A percentile compares a stretch with the other conserved stretches of the same genome.
Conservation (phyloP, 1,140 invertebrate species). For the Zaprionus tsacasi region DNA sequence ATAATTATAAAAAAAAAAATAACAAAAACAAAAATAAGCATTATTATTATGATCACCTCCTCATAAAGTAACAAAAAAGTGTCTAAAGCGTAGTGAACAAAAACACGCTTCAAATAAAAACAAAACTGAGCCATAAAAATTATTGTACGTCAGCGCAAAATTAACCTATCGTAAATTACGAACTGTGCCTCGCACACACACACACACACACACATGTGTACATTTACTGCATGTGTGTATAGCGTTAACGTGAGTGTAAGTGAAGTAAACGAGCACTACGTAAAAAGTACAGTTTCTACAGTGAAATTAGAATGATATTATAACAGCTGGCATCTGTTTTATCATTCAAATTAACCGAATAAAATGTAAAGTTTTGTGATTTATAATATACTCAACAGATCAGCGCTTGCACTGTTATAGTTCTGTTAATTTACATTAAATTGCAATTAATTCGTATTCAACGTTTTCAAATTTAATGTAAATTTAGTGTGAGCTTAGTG, state of each 20-base stretch:
- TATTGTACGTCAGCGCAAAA: constrained; percentile 52
- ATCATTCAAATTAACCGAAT: no score
- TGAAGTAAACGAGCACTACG: neutral
- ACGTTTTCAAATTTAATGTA: neutral
- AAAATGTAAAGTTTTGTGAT: no score
- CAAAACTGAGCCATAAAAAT: constrained; percentile 55
- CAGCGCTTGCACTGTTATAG: no score
- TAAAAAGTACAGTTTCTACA: neutral
- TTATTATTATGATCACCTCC: neutral
- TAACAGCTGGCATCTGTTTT: neutral
- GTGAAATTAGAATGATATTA: neutral
- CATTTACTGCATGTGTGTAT: neutral
- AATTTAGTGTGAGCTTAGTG: neutral
- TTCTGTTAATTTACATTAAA: no score
- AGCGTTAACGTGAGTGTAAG: neutral
- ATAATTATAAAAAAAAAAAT: constrained; percentile 46
- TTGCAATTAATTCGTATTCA: neutral
- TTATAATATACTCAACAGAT: no score
- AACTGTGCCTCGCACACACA: constrained; percentile 35
- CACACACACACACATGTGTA: neutral
- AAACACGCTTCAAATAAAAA: neutral
- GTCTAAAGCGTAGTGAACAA: constrained; percentile 1
- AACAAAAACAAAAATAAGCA: constrained; percentile 33
- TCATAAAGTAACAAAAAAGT: neutral
- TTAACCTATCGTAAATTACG: constrained; percentile 71